phyloP scores from a whole-genome alignment of 2,113 vertebrate species.

The Cyprinodon variegatus region DNA sequence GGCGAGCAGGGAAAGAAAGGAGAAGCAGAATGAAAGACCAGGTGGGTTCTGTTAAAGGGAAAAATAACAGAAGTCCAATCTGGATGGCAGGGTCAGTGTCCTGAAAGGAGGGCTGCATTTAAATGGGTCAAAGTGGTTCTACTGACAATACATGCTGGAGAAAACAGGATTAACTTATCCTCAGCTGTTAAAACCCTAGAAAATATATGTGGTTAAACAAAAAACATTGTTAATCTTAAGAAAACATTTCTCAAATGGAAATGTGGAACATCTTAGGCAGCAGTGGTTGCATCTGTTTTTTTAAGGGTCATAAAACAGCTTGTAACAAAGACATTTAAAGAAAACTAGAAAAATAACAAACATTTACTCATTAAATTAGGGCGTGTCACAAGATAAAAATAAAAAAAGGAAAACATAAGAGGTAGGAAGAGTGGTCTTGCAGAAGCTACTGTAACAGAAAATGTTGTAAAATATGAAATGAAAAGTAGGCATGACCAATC shows the following conservation, averaged over 20 bases:
- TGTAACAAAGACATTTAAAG: no score
- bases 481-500: no score
- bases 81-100: slow-evolving; percentile 24
- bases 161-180: neutral
- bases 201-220: neutral
- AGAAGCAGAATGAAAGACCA: slow-evolving; percentile 12
- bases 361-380: no score
- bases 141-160: neutral
- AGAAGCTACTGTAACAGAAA: no score
- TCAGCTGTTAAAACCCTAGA: neutral
- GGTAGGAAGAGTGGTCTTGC: no score
- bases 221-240: neutral
- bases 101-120: slow-evolving; percentile 27
- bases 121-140: slow-evolving; percentile 26
- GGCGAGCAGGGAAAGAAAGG: slow-evolving; percentile 22
- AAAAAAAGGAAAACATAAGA: no score
- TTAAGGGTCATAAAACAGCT: neutral
- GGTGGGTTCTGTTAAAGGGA: slow-evolving; percentile 13
- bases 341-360: no score
- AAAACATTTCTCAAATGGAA: neutral
- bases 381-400: no score
- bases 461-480: no score
- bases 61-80: slow-evolving; percentile 28
- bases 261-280: no score
- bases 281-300: neutral